Base-by-base conservation (phyloP, 2,797 vertebrate genomes). In the Muraenolepis orangiensis region DNA sequence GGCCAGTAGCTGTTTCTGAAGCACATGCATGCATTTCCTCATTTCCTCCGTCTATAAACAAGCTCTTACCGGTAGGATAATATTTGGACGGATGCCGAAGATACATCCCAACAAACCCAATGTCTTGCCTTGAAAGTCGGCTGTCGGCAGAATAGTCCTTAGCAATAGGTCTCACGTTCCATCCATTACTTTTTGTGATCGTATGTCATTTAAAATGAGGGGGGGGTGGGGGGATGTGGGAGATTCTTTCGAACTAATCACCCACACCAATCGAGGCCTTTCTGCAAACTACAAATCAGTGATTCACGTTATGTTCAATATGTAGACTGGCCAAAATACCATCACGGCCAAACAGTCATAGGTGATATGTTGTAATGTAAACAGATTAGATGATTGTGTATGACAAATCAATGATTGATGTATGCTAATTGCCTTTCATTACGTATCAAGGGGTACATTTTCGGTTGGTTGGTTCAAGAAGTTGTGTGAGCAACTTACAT, bases 351-450 rank as follows among this genome's bases (percentile, higher is more conserved):
- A 38, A 38, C 1, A 38, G 36, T 38, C 36, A 38, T 11, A 38
- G 51, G 51, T n/a, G 51, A 61, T 1, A 61, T 13, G 42, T 34
- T 34, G 32, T 34, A 34, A 34, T 34, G 32, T 7, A 82, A 86
- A 84, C 80, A 89, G 86, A 91, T 91, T 87, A 88, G 89, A 90
- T 89, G 88, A 90, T 91, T 89, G 86, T 82, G 79, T 83, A 79
- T 38, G 86, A 89, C 81, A 86, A n/a, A n/a, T n/a, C n/a, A n/a
- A n/a, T 88, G 87, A 90, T 90, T 87, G 82, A 71, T 74, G 85
- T 89, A 57, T n/a, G 4, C 51, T 91, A 85, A 91, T 88, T 89
- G 84, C 83, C 6, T 31, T 71, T 38, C 84, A 75, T 88, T 81
- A 86, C 76, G 82, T 38, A 38, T 38, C 36, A 81, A 87, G 80